Percentiles rank a stretch among this genome's conserved stretches.
phyloP scores from a whole-genome alignment of 1,140 invertebrate genomes.

The Drosophila parvula region DNA sequence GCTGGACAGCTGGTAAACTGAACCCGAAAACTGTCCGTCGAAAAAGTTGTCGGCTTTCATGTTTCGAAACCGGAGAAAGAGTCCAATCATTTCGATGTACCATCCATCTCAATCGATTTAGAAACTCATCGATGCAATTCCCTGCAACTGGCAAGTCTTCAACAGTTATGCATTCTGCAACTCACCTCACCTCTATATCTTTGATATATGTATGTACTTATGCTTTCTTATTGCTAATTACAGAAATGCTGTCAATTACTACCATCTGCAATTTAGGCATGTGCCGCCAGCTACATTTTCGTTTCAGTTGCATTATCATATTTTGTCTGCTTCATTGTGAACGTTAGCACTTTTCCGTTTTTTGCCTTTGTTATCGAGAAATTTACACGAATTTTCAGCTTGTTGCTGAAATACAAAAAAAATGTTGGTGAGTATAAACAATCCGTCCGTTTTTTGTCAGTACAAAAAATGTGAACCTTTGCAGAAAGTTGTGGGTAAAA shows the following conservation, averaged over 20 bases:
- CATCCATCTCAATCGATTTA: slow-evolving; percentile 30
- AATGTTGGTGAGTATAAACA: slow-evolving; percentile 47
- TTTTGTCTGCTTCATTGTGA: slow-evolving; percentile 41
- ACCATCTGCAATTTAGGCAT: slow-evolving; percentile 24
- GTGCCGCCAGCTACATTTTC: slow-evolving; percentile 18
- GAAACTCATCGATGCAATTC: slow-evolving; percentile 33
- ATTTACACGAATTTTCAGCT: slow-evolving; percentile 80
- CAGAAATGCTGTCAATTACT: slow-evolving; percentile 30
- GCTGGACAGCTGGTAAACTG: slow-evolving; percentile 39
- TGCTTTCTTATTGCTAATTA: slow-evolving; percentile 33
- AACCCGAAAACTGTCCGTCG: slow-evolving; percentile 33
- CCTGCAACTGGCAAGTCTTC: slow-evolving; percentile 2
- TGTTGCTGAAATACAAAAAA: slow-evolving; percentile 71
- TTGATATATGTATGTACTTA: slow-evolving; percentile 10
- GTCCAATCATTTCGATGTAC: slow-evolving; percentile 17
- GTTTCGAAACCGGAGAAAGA: slow-evolving; percentile 37
- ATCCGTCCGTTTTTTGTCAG: slow-evolving; percentile 56
- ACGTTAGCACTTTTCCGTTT: slow-evolving; percentile 57
- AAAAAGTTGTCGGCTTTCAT: slow-evolving; percentile 23
- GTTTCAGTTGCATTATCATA: slow-evolving; percentile 15
- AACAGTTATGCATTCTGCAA: slow-evolving; percentile 5
- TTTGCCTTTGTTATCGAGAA: slow-evolving; percentile 68
- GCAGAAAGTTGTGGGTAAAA: slow-evolving; percentile 58
- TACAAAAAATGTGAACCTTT: slow-evolving; percentile 32
- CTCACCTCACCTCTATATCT: slow-evolving; percentile 12